Conservation (phyloP, 2,797 vertebrate genomes). For the Heteromormyrus szaboi region DNA sequence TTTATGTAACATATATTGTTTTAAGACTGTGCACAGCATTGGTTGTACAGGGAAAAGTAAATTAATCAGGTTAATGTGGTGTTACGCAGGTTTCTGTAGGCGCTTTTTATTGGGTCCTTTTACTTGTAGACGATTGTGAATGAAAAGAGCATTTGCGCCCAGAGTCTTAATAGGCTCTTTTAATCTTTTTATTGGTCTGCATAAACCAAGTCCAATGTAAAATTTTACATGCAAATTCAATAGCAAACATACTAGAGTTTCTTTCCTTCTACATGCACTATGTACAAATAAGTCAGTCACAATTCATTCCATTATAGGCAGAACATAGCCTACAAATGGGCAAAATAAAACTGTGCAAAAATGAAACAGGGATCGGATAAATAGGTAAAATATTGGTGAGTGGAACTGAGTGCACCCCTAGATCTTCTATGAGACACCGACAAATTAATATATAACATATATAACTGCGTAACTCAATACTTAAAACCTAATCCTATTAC, state of each 20-base stretch:
- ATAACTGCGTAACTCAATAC: background rate
- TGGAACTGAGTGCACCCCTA: background rate
- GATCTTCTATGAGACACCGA: background rate
- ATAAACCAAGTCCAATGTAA: conserved; percentile 62
- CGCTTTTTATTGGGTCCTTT: background rate
- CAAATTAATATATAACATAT: background rate
- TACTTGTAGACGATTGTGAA: background rate
- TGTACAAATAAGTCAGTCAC: conserved; percentile 56
- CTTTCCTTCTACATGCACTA: conserved; percentile 74
- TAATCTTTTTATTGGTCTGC: conserved; percentile 63
- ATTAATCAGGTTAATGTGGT: background rate
- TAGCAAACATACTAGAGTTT: conserved; percentile 67
- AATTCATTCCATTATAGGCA: conserved; percentile 54
- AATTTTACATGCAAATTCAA: conserved; percentile 81
- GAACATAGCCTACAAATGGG: conserved; percentile 21
- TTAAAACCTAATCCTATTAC: background rate
- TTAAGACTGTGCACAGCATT: background rate
- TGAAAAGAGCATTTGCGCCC: background rate
- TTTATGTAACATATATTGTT: background rate
- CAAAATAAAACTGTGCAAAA: conserved; percentile 3
- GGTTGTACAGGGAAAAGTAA: background rate
- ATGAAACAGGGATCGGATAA: background rate
- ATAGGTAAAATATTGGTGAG: background rate
- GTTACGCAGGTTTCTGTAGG: background rate
- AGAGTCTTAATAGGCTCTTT: conserved; percentile 33